Evolutionary conservation across 2,888 invertebrate genomes (phyloP).

Genomic region (Nomada fucata): DNA sequence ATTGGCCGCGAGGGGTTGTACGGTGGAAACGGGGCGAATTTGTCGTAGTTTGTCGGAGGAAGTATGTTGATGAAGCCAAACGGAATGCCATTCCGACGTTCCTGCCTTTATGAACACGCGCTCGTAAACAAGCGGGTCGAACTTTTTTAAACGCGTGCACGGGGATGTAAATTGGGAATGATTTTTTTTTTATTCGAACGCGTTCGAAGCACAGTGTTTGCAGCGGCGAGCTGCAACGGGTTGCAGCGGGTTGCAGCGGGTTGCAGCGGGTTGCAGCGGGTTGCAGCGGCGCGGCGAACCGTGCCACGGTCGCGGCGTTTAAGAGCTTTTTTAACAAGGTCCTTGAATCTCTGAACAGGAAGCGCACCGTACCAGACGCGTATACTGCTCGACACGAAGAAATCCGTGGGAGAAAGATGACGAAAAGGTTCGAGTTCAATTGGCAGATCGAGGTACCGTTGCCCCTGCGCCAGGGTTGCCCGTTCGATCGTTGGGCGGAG

Average conservation of each 20-base stretch:
- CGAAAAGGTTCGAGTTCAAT: conserved; percentile 99
- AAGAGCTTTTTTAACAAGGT: neutral
- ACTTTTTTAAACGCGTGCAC: neutral
- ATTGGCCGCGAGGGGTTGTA: conserved; percentile 18
- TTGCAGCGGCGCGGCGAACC: too few relatives aligned
- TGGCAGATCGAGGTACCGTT: conserved; percentile 98
- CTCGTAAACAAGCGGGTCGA: neutral
- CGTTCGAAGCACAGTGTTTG: neutral
- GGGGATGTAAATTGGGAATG: too few relatives aligned
- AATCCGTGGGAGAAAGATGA: conserved; percentile 87
- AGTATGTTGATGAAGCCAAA: too few relatives aligned
- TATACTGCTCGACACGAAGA: conserved; percentile 40
- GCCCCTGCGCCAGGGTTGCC: conserved; percentile 92
- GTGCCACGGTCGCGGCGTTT: conserved; percentile 2
- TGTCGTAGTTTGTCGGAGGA: neutral
- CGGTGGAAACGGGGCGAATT: conserved; percentile 1
- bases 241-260: neutral
- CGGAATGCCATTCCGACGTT: too few relatives aligned
- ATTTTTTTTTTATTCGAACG: too few relatives aligned
- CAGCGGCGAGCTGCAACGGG: too few relatives aligned
- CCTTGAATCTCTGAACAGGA: conserved; percentile 31
- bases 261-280: too few relatives aligned
- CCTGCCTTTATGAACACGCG: too few relatives aligned
- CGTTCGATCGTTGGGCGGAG: conserved; percentile 99
- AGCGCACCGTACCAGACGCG: conserved; percentile 38